Conservation (phyloP, 2,113 vertebrate genomes). For the Sturnus vulgaris region DNA sequence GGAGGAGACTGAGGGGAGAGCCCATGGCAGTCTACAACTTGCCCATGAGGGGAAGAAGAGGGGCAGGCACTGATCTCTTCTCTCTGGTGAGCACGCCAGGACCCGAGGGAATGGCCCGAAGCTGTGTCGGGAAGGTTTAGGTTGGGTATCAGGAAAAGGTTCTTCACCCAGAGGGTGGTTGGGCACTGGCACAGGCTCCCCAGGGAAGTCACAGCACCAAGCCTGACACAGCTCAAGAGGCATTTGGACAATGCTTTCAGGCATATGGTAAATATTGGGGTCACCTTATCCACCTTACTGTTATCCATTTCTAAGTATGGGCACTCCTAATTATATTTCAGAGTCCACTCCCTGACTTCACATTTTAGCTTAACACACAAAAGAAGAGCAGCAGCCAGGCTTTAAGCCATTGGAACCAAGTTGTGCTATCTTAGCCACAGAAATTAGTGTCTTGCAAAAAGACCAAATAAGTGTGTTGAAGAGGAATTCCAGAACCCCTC, state of each 20-base stretch:
- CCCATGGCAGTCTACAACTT: not conserved
- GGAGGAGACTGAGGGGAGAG: not conserved
- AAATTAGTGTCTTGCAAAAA: not conserved
- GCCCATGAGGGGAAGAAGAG: not conserved
- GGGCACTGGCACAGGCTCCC: not conserved
- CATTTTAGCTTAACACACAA: not conserved
- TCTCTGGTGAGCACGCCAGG: not conserved
- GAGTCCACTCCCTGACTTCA: not conserved
- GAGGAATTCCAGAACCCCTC: not conserved
- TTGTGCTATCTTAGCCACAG: not conserved
- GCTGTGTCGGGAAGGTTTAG: rapidly evolving
- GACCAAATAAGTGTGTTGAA: not conserved
- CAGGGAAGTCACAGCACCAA: not conserved
- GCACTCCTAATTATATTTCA: not conserved
- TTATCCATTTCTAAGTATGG: not conserved
- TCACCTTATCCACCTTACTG: not conserved
- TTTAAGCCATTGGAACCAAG: not conserved
- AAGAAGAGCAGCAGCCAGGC: not conserved
- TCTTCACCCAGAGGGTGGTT: not conserved
- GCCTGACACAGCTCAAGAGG: not conserved
- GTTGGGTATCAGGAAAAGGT: not conserved
- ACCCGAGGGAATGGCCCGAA: rapidly evolving
- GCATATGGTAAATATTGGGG: not conserved
- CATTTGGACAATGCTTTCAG: not conserved
- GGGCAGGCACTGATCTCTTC: not conserved